Evolutionary conservation across 2,113 vertebrate species (phyloP), one percentile per base, ranked within the genome.

Genomic region (Leptodactylus fuscus): DNA sequence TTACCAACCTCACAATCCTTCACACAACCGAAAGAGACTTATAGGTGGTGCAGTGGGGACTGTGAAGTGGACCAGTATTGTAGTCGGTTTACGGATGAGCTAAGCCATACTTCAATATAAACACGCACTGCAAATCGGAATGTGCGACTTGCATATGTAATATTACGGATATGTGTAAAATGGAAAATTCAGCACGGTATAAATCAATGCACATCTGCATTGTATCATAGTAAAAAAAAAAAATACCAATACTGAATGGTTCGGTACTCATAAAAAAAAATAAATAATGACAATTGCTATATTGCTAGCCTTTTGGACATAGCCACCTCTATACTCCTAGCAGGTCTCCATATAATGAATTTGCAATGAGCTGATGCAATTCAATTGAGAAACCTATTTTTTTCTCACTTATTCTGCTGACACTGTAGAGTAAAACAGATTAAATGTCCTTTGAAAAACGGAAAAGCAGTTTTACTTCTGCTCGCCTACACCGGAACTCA

Each of bases 401-500:
- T n/a, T 81, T 81, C 65, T 67, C 29, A 27, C 55, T 62, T 60
- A 32, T 44, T 81, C 36, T 81, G 79, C 79, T 81, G 79, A 69
- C 79, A 49, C 27, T 69, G 36, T 48, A 49, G 79, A 81, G 79
- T 20, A 69, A 81, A 67, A 81, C 79, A 81, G 79, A 69, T 69
- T 81, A 46, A 81, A 69, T 60, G 41, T 20, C 16, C 15, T 81
- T 69, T 48, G 79, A 67, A 46, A 81, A 81, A 55, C 36, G 51
- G 60, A 69, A 67, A 76, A 79, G 49, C 49, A 38, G 20, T 79
- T 38, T 58, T 49, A 79, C n/a, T 49, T 69, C 60, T 81, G 41
- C 78, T 48, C 38, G 60, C 60, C 60, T 48, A 81, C 41, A 69
- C 79, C 18, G 79, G 38, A 81, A 81, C 65, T n/a, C 41, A 67